Evolutionary conservation across 2,113 vertebrate genomes (phyloP).

Genomic region (Tringa solitaria): DNA sequence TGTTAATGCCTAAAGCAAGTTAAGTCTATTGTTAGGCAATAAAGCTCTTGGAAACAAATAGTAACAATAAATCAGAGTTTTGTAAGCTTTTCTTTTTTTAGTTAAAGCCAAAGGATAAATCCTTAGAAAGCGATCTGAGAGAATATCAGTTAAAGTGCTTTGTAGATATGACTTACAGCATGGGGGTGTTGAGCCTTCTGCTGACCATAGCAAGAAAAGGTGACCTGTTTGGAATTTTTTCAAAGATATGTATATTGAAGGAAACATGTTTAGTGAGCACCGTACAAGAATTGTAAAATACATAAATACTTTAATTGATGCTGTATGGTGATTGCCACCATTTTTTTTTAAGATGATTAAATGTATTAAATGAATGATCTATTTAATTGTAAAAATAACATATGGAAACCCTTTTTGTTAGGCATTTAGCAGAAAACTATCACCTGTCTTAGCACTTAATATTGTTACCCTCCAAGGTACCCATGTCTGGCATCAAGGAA

Average conservation of each 20-base stretch:
- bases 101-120: neutral
- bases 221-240: neutral
- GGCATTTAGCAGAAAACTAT: neutral
- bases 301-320: neutral
- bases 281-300: neutral
- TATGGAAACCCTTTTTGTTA: neutral
- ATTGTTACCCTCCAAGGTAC: neutral
- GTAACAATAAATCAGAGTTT: slow-evolving; percentile 33
- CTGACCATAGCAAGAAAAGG: neutral
- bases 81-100: neutral
- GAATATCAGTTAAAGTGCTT: neutral
- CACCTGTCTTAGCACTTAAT: neutral
- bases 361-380: neutral
- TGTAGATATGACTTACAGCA: neutral
- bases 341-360: neutral
- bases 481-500: neutral
- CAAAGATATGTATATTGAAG: neutral
- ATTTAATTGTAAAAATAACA: neutral
- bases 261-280: neutral
- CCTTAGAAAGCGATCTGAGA: neutral
- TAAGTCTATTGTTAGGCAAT: neutral
- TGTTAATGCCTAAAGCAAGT: slow-evolving; percentile 27
- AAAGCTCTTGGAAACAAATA: slow-evolving; percentile 23
- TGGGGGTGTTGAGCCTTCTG: neutral
- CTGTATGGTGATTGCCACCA: neutral